A percentile compares a stretch with the other conserved stretches of the same genome.
Conservation (phyloP, 2,888 invertebrate species). For the Acleris cristana region DNA sequence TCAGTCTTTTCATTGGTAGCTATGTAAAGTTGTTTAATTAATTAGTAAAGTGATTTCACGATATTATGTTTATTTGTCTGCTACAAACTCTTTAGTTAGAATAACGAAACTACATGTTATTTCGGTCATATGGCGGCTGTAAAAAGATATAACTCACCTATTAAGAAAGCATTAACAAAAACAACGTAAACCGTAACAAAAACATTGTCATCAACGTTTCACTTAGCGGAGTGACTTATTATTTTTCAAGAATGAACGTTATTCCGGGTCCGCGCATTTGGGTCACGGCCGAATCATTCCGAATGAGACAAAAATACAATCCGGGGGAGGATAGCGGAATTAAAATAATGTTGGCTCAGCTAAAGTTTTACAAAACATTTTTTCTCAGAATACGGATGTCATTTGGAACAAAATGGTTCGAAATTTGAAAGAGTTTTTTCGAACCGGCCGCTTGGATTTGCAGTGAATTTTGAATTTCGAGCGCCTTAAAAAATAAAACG, state of each 20-base stretch:
- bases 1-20: too few relatives aligned
- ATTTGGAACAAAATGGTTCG: conserved; percentile 23
- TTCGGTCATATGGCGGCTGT: too few relatives aligned
- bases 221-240: conserved; percentile 36
- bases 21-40: too few relatives aligned
- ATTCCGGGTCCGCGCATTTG: conserved; percentile 43
- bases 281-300: conserved; percentile 64
- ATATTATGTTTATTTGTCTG: background rate
- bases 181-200: conserved; percentile 19
- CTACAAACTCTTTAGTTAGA: background rate
- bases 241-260: conserved; percentile 38
- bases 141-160: too few relatives aligned
- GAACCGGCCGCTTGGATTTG: conserved; percentile 13
- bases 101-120: too few relatives aligned
- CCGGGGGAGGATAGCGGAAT: conserved; percentile 40
- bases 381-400: conserved; percentile 20
- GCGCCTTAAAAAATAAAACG: background rate
- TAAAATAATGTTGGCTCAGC: conserved; percentile 24
- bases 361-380: conserved; percentile 12
- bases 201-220: conserved; percentile 36
- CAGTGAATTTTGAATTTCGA: background rate
- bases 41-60: too few relatives aligned
- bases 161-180: background rate
- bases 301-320: conserved; percentile 46
- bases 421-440: conserved; percentile 16